A percentile compares a stretch with the other conserved stretches of the same genome.
Conservation (phyloP, 2,113 vertebrate genomes). For the Oncorhynchus mykiss region DNA sequence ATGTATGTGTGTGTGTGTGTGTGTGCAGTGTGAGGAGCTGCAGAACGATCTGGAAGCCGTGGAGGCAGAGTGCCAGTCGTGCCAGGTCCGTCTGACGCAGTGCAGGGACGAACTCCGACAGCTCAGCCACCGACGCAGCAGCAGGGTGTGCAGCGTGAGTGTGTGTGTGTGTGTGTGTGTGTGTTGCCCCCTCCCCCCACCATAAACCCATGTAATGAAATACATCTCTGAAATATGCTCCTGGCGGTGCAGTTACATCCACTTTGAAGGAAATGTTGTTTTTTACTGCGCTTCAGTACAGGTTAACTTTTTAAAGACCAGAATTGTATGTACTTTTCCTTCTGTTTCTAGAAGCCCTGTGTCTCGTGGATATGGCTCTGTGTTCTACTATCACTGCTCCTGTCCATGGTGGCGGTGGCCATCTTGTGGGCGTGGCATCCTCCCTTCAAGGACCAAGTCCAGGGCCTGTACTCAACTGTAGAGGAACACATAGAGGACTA, state of each 20-base stretch:
- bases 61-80: conserved; percentile 80
- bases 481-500: conserved; percentile 62
- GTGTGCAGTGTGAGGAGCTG: conserved; percentile 78
- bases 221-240: background rate
- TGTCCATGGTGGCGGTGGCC: conserved; percentile 10
- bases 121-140: conserved; percentile 55
- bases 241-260: background rate
- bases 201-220: too few relatives aligned
- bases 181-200: background rate
- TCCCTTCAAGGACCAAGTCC: conserved; percentile 64
- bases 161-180: background rate
- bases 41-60: conserved; percentile 77
- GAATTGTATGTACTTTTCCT: background rate
- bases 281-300: background rate
- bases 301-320: background rate
- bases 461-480: conserved; percentile 61
- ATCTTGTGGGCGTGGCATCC: conserved; percentile 67
- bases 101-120: conserved; percentile 80
- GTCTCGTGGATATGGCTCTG: conserved; percentile 51
- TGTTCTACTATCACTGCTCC: conserved; percentile 51
- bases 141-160: conserved; percentile 41
- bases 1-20: conserved; percentile 2
- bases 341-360: conserved; percentile 35
- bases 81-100: conserved; percentile 78
- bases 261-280: background rate